phyloP scores from a whole-genome alignment of 1,140 invertebrate genomes.

The Triops longicaudatus region DNA sequence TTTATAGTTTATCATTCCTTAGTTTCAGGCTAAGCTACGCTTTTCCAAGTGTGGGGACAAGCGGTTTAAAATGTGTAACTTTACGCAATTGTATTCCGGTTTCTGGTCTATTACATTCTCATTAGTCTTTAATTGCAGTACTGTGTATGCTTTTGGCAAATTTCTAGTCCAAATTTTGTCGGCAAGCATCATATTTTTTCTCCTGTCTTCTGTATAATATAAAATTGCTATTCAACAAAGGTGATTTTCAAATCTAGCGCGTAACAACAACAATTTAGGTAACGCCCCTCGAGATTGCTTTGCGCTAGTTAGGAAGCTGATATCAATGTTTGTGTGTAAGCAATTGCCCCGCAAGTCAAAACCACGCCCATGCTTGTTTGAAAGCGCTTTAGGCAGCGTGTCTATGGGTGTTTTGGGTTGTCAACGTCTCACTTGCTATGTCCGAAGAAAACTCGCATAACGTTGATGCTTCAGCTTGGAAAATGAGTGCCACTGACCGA shows the following conservation, averaged over 20 bases:
- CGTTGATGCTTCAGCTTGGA: background rate
- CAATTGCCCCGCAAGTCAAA: no score
- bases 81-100: background rate
- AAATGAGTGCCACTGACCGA: slow-evolving; percentile 25
- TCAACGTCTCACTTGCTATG: background rate
- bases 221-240: no score
- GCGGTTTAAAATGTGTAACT: background rate
- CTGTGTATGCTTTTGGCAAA: no score
- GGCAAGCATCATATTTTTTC: no score
- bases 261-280: no score
- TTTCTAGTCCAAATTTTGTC: no score
- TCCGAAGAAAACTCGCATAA: background rate
- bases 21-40: background rate
- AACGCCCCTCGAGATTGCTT: no score
- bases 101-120: background rate
- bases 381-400: background rate
- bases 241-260: no score
- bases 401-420: background rate
- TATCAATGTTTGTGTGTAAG: no score
- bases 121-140: background rate
- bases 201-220: no score
- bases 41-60: background rate
- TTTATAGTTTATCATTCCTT: slow-evolving; percentile 10
- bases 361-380: background rate
- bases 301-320: no score